phyloP scores from a whole-genome alignment of 2,888 invertebrate species.

The Dichetophora obliterata region DNA sequence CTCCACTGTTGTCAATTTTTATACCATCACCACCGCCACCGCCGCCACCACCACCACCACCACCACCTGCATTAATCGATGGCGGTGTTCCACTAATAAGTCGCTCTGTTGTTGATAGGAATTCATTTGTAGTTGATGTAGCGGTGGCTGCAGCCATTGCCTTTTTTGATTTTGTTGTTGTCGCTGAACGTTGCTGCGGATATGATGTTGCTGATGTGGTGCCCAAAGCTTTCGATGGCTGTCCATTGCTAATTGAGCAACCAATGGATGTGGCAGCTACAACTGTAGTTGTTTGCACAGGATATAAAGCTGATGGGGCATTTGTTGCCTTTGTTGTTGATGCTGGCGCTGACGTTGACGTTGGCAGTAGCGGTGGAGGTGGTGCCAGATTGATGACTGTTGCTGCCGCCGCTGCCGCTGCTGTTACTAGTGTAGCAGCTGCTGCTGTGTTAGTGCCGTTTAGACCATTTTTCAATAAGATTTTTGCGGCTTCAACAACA shows the following conservation, averaged over 20 bases:
- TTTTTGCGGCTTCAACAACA: slow-evolving; percentile 62
- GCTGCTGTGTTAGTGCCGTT: slow-evolving; percentile 58
- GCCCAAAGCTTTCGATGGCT: slow-evolving; percentile 35
- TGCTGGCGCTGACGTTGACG: too few relatives aligned
- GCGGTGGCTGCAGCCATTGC: slow-evolving; percentile 51
- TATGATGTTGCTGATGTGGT: slow-evolving; percentile 37
- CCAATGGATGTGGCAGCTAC: slow-evolving; percentile 50
- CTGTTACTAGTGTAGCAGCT: slow-evolving; percentile 50
- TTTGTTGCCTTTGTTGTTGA: not conserved
- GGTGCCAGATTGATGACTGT: slow-evolving; percentile 53
- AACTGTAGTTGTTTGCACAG: slow-evolving; percentile 48
- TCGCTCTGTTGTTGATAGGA: slow-evolving; percentile 28
- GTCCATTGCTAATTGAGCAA: slow-evolving; percentile 39
- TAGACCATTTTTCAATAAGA: slow-evolving; percentile 63
- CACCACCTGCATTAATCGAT: not conserved
- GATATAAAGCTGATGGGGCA: not conserved
- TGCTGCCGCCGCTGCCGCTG: slow-evolving; percentile 54
- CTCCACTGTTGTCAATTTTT: slow-evolving; percentile 52
- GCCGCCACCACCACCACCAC: slow-evolving; percentile 27
- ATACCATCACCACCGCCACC: slow-evolving; percentile 29
- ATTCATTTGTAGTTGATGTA: slow-evolving; percentile 39
- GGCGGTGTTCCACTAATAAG: slow-evolving; percentile 37
- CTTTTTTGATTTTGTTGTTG: slow-evolving; percentile 37
- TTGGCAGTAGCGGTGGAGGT: slow-evolving; percentile 51
- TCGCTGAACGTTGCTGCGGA: slow-evolving; percentile 42